Percentiles rank a stretch among this genome's conserved stretches.
Conservation (phyloP, 2,888 invertebrate species). For the Caradrina kadenii region DNA sequence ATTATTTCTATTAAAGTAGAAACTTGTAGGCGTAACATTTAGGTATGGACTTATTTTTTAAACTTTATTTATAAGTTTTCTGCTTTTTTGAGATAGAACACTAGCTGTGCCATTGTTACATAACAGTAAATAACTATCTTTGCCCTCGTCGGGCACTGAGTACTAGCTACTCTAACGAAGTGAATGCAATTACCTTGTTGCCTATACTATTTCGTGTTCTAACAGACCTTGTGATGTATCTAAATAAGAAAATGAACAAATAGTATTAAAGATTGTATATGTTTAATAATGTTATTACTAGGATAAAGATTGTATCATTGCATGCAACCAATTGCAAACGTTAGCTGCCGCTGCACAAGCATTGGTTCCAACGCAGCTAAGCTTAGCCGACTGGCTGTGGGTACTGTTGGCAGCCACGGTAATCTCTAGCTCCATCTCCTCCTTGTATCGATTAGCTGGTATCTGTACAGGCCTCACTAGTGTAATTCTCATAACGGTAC, state of each 20-base stretch:
- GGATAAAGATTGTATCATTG: too few species aligned
- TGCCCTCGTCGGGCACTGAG: constrained; percentile 13
- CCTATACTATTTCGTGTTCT: constrained; percentile 6
- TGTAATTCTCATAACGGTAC: constrained; percentile 66
- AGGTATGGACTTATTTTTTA: not conserved
- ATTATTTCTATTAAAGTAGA: constrained; percentile 6
- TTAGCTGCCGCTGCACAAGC: not conserved
- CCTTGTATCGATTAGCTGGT: constrained; percentile 58
- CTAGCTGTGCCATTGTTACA: not conserved
- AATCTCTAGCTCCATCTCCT: constrained; percentile 45
- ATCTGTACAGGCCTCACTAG: constrained; percentile 54
- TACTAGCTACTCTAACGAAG: constrained; percentile 9
- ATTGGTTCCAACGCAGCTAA: constrained; percentile 24
- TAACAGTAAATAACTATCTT: not conserved
- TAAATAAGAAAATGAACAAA: not conserved
- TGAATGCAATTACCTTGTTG: constrained; percentile 21
- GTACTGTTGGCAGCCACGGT: constrained; percentile 49
- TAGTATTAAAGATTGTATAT: not conserved
- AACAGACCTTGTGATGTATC: constrained; percentile 7
- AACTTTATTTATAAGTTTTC: not conserved
- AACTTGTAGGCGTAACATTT: not conserved
- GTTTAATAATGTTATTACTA: too few species aligned
- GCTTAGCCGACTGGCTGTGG: constrained; percentile 3
- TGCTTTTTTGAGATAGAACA: not conserved
- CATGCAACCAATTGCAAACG: not conserved